phyloP scores from a whole-genome alignment of 2,888 invertebrate genomes.

The Tetropium fuscum region DNA sequence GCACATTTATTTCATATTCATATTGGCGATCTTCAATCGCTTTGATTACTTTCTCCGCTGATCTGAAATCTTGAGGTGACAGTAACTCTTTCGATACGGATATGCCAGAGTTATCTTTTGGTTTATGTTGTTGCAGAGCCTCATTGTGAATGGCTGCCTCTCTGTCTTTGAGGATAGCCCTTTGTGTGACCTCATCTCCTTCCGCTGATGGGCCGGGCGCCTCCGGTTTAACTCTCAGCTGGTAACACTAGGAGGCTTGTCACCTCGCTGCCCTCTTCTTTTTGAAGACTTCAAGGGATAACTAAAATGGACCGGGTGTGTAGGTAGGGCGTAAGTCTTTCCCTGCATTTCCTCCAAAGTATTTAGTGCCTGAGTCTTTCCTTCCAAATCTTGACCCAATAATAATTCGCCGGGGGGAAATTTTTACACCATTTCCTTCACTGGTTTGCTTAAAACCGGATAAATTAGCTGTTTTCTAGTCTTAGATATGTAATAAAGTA shows the following conservation, averaged over 20 bases:
- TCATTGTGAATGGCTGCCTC: not conserved
- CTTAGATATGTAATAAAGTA: constrained; percentile 4
- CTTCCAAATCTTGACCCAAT: constrained; percentile 7
- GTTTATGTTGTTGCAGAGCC: too few relatives aligned
- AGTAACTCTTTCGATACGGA: too few relatives aligned
- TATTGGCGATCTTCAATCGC: too few relatives aligned
- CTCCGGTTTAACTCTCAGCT: constrained; percentile 11
- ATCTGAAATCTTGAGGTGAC: too few relatives aligned
- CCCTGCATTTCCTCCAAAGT: constrained; percentile 8
- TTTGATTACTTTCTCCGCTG: too few relatives aligned
- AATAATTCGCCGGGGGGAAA: constrained; percentile 10
- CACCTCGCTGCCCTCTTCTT: constrained; percentile 1
- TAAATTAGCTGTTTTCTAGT: not conserved
- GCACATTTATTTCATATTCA: too few relatives aligned
- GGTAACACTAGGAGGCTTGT: constrained; percentile 3
- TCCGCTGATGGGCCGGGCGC: constrained; percentile 1
- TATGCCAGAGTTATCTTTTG: too few relatives aligned
- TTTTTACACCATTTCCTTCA: constrained; percentile 14
- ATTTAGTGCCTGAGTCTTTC: not conserved
- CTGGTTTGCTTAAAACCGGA: not conserved
- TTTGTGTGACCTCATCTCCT: constrained; percentile 6
- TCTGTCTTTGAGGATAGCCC: not conserved
- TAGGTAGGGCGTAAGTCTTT: not conserved
- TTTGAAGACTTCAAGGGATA: too few relatives aligned
- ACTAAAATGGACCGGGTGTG: too few relatives aligned